Conservation (phyloP, 1,140 invertebrate genomes). For the Cydia fagiglandana region DNA sequence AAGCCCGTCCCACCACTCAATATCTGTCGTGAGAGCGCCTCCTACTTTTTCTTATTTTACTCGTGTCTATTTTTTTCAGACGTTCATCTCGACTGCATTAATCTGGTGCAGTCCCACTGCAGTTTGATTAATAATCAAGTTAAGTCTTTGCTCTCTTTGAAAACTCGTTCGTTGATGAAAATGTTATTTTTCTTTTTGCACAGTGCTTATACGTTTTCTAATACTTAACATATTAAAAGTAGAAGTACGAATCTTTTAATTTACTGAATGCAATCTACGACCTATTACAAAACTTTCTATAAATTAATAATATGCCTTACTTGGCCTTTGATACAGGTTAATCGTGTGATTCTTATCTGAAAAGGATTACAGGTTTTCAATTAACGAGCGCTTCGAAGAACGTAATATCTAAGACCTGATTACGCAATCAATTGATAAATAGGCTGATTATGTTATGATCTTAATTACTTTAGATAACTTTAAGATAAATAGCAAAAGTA, state of each 20-base stretch:
- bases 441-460: not conserved
- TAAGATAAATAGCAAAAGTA: not conserved
- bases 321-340: not conserved
- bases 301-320: not conserved
- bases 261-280: not conserved
- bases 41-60: constrained; percentile 78
- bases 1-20: constrained; percentile 77
- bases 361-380: constrained; percentile 14
- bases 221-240: not conserved
- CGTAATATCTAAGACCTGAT: not conserved
- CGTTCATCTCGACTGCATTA: constrained; percentile 69
- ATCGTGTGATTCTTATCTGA: constrained; percentile 7
- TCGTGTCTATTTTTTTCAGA: constrained; percentile 64
- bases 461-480: not conserved
- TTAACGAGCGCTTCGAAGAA: not conserved
- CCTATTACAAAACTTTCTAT: not conserved
- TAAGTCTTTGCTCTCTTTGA: constrained; percentile 34
- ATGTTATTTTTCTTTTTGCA: not conserved
- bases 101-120: constrained; percentile 68
- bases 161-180: constrained; percentile 7
- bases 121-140: constrained; percentile 74
- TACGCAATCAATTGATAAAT: constrained; percentile 9
- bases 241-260: not conserved
- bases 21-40: constrained; percentile 75
- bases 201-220: not conserved